phyloP scores from a whole-genome alignment of 2,888 invertebrate genomes.

The Dichetophora obliterata region DNA sequence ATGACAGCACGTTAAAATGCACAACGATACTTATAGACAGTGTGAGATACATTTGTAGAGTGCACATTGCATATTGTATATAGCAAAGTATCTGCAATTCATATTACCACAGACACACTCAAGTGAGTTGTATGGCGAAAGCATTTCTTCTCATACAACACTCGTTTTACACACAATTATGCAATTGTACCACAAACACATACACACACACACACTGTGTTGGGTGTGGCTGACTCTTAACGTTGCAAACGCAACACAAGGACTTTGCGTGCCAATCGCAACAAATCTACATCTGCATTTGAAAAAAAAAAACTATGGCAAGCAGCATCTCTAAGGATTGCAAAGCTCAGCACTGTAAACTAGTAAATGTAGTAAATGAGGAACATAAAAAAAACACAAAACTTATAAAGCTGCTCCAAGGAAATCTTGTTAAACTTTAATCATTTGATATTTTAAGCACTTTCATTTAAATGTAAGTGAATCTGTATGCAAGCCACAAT shows the following conservation, averaged over 20 bases:
- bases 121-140: constrained; percentile 7
- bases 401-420: background rate
- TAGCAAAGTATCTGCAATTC: constrained; percentile 11
- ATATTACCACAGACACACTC: constrained; percentile 1
- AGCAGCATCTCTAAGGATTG: background rate
- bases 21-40: background rate
- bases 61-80: background rate
- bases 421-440: no score
- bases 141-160: constrained; percentile 7
- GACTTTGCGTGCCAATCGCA: constrained; percentile 23
- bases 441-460: no score
- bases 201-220: background rate
- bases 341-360: background rate
- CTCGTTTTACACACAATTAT: constrained; percentile 1
- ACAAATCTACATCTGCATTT: constrained; percentile 12
- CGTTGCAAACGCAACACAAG: constrained; percentile 6
- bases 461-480: no score
- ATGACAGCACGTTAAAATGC: background rate
- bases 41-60: background rate
- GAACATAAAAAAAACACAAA: background rate
- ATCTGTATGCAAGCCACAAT: no score
- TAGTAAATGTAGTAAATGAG: background rate
- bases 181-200: background rate
- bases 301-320: no score
- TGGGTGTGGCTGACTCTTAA: background rate